A percentile compares a stretch with the other conserved stretches of the same genome.
phyloP scores from a whole-genome alignment of 2,113 vertebrate species.

The Turdus rufiventris region DNA sequence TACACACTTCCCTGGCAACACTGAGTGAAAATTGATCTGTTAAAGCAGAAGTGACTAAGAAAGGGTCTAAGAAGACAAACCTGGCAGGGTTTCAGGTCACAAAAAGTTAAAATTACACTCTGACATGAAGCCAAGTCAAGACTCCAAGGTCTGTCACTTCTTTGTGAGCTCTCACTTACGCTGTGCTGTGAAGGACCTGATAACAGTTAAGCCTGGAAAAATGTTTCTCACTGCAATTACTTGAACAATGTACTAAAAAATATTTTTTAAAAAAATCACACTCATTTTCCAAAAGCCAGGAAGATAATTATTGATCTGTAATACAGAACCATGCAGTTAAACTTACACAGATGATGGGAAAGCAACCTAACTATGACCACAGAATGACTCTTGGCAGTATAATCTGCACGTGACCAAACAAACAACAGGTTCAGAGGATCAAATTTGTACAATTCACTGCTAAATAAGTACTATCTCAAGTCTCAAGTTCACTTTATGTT shows the following conservation, averaged over 20 bases:
- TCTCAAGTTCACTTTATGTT: not conserved
- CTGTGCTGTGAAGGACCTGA: not conserved
- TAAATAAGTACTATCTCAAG: not conserved
- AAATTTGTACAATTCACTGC: not conserved
- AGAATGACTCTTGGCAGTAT: not conserved
- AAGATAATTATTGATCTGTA: not conserved
- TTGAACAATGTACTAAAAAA: not conserved
- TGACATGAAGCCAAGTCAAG: not conserved
- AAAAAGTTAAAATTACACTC: constrained; percentile 17
- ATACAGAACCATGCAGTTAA: not conserved
- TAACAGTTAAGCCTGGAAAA: not conserved
- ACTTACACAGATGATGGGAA: not conserved
- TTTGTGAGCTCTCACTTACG: not conserved
- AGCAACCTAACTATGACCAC: not conserved
- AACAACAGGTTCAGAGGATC: not conserved
- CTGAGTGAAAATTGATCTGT: not conserved
- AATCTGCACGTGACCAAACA: not conserved
- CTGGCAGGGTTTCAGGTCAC: not conserved
- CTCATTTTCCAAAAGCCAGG: not conserved
- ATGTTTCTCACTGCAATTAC: not conserved
- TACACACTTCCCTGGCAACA: not conserved
- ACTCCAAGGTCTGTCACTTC: not conserved
- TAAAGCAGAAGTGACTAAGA: not conserved
- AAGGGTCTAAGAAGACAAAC: not conserved
- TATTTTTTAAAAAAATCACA: not conserved